Evolutionary conservation across 2,797 vertebrate genomes (phyloP), one percentile per base, ranked within the genome.

Genomic region (Tokudaia tokunoshimensis): DNA sequence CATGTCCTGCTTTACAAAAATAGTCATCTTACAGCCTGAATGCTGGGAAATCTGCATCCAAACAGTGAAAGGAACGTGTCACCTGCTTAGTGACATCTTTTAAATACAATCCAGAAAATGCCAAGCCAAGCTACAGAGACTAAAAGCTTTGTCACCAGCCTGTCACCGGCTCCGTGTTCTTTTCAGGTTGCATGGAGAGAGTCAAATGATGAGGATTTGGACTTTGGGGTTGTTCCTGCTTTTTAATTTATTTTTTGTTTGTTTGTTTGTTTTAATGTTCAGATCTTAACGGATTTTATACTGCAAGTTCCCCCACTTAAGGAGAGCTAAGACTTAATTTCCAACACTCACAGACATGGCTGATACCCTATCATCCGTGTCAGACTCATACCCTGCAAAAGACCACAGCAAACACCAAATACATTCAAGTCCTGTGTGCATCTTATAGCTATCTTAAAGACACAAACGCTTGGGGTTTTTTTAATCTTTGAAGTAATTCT

Each of bases 1-100:
- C 98, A 93, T 84, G 81, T 97, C 97, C 97, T 97, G 86, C 93
- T 95, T 98, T 97, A 97, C 97, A 98, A 97, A 97, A 98, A 97
- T 96, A 96, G 97, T 97, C 97, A 95, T 96, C 84, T 88, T 96
- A 96, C 93, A 97, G 92, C 93, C 96, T 95, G 97, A 98, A 98
- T 98, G 97, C 91, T 70, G 95, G 90, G 88, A 96, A 96, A 90
- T 91, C 75, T 97, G 97, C 96, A 97, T 97, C 97, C 95, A 97
- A 97, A 98, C 96, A 93, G 96, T 97, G 92, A 96, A 98, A 96
- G 98, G 94, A 95, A 98, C 97, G 91, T 95, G 76, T 97, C 97
- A 97, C 88, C 94, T 97, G 97, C 96, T 97, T 96, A 92, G 95
- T 93, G 97, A 95, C 70, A 57, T 44, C 91, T 95, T 82, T 91